Evolutionary conservation across 2,113 vertebrate genomes (phyloP).

Genomic region (Geococcyx californianus): DNA sequence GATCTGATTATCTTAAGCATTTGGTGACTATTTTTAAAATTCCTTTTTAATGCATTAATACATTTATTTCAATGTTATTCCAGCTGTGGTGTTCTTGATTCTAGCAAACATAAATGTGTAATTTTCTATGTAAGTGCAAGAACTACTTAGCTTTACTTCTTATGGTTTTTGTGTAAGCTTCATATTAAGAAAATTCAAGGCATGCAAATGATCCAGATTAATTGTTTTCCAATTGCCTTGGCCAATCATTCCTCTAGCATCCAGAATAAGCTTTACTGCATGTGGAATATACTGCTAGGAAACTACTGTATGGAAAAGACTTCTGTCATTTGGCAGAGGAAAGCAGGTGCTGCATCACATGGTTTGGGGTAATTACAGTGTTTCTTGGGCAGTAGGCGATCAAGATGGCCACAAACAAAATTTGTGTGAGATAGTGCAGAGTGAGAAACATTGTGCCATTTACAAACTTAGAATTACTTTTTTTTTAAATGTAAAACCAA

Average conservation of each 20-base stretch:
- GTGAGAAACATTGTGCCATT: neutral
- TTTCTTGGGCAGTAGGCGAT: conserved; percentile 14
- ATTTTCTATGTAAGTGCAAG: neutral
- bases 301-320: neutral
- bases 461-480: neutral
- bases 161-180: neutral
- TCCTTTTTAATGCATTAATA: neutral
- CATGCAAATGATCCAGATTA: neutral
- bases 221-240: neutral
- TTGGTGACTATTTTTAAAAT: neutral
- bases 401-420: conserved; percentile 40
- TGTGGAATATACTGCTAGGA: neutral
- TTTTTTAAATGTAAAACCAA: neutral
- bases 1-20: neutral
- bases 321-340: neutral
- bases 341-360: conserved; percentile 6
- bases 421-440: neutral
- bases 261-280: neutral
- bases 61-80: neutral
- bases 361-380: conserved; percentile 27
- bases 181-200: neutral
- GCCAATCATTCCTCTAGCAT: neutral
- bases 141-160: neutral
- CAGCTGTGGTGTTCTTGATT: neutral
- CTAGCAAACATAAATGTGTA: neutral